phyloP scores from a whole-genome alignment of 2,888 invertebrate genomes.

The Toxonevra muliebris region DNA sequence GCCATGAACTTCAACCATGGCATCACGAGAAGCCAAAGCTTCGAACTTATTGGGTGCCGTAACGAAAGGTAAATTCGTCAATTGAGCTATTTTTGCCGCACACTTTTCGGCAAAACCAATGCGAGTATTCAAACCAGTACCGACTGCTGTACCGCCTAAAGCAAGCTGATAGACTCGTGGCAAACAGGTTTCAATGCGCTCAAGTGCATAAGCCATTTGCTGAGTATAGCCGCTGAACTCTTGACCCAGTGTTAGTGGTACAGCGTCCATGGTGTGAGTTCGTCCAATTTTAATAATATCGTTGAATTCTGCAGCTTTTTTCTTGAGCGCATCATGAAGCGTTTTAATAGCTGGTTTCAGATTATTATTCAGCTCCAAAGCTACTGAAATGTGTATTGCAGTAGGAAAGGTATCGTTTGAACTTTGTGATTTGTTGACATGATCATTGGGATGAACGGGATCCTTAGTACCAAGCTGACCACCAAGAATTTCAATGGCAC shows the following conservation, averaged over 20 bases:
- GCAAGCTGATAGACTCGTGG: constrained; percentile 92
- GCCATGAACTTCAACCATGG: constrained; percentile 96
- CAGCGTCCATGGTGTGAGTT: constrained; percentile 90
- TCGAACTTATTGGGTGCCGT: constrained; percentile 99
- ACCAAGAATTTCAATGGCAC: constrained; percentile 88
- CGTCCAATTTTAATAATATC: constrained; percentile 96
- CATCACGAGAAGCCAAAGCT: constrained; percentile 91
- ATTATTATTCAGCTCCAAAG: constrained; percentile 82
- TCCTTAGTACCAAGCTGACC: constrained; percentile 91
- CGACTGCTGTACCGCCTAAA: constrained; percentile 96
- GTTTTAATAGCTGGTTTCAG: constrained; percentile 83
- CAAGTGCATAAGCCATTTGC: constrained; percentile 86
- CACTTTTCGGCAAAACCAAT: constrained; percentile 96
- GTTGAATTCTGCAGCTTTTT: constrained; percentile 85
- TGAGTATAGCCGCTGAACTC: constrained; percentile 95
- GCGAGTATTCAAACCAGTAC: constrained; percentile 95
- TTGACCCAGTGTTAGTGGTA: constrained; percentile 94
- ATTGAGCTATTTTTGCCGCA: constrained; percentile 79
- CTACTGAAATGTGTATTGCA: constrained; percentile 98
- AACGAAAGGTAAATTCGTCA: constrained; percentile 91
- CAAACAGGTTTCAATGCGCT: constrained; percentile 82
- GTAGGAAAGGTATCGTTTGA: constrained; percentile 99
- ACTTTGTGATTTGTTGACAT: constrained; percentile 98
- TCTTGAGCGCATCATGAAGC: constrained; percentile 77
- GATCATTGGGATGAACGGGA: constrained; percentile 99